Conservation (phyloP, 1,140 invertebrate genomes). For the Asobara japonica region DNA sequence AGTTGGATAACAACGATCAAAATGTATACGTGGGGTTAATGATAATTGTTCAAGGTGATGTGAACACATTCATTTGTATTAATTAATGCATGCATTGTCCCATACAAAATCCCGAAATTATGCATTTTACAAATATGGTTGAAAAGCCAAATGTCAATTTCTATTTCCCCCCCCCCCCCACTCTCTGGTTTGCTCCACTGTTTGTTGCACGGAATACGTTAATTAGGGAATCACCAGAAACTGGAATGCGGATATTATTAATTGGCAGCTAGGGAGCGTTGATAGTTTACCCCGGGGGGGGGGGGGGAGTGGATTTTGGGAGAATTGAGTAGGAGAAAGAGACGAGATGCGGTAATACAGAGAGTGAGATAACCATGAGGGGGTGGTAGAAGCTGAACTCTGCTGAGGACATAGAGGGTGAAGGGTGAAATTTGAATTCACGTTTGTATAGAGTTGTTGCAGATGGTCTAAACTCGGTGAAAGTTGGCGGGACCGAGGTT, state of each 20-base stretch:
- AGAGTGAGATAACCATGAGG: background rate
- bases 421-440: background rate
- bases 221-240: slow-evolving; percentile 44
- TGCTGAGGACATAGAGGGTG: background rate
- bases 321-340: slow-evolving; percentile 2
- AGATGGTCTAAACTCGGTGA: background rate
- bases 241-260: slow-evolving; percentile 46
- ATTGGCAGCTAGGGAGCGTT: slow-evolving; percentile 43
- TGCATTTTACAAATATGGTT: background rate
- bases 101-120: background rate
- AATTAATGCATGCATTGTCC: background rate
- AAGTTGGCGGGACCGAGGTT: slow-evolving; percentile 10
- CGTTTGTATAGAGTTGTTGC: background rate
- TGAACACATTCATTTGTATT: background rate
- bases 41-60: background rate
- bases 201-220: slow-evolving; percentile 22
- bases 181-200: background rate
- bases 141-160: background rate
- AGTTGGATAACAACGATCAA: background rate
- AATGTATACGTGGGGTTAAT: background rate
- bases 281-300: slow-evolving; percentile 34
- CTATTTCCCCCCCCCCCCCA: too few relatives aligned
- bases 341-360: background rate
- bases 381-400: background rate
- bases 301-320: background rate